phyloP scores from a whole-genome alignment of 2,113 vertebrate genomes.

The Macroglossus sobrinus region DNA sequence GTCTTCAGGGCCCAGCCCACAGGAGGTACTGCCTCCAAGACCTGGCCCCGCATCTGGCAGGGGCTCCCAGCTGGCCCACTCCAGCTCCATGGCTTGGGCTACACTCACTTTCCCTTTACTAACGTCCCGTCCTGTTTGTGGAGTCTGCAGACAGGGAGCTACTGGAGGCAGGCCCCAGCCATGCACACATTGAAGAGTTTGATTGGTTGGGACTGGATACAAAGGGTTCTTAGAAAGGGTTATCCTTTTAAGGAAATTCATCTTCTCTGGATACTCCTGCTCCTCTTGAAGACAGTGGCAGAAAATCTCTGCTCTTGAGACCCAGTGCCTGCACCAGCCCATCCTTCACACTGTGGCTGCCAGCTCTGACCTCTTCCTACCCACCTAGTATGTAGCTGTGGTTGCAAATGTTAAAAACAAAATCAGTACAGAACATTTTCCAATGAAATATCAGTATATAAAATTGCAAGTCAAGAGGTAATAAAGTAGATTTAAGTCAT shows the following conservation, averaged over 20 bases:
- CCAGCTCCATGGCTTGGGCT: background rate
- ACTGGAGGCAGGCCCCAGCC: background rate
- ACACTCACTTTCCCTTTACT: background rate
- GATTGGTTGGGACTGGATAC: background rate
- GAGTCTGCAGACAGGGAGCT: background rate
- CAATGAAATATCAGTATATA: background rate
- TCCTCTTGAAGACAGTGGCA: background rate
- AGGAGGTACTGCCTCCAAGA: background rate
- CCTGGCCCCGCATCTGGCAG: background rate
- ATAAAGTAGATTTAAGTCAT: background rate
- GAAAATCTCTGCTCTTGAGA: background rate
- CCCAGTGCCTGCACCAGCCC: background rate
- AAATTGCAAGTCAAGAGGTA: background rate
- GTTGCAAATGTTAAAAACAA: background rate
- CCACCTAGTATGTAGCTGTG: background rate
- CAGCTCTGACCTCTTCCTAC: background rate
- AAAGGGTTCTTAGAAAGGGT: background rate
- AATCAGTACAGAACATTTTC: background rate
- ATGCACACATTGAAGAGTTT: background rate
- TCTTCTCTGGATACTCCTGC: slow-evolving; percentile 14
- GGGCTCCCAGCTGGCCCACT: background rate
- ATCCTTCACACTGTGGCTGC: background rate
- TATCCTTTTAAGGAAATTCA: slow-evolving; percentile 71
- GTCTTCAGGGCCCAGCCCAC: background rate
- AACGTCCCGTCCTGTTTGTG: background rate